Conservation (phyloP, 2,888 invertebrate species). For the Dyspetes luteomarginatus region DNA sequence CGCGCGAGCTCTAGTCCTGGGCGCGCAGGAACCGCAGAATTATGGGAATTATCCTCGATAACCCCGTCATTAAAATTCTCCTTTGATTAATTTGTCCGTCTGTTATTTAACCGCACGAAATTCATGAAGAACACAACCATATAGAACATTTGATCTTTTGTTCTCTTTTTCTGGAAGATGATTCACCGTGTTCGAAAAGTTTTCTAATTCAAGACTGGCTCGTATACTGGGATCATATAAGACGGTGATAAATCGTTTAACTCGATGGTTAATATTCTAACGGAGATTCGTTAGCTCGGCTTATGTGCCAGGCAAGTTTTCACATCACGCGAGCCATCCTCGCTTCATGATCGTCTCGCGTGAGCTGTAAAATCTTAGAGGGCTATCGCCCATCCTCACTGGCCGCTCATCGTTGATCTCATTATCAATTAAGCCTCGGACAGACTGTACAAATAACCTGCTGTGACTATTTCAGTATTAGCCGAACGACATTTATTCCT, state of each 20-base stretch:
- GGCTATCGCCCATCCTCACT: too few species aligned
- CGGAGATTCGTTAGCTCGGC: slow-evolving; percentile 25
- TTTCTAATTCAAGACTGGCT: slow-evolving; percentile 60
- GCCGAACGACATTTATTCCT: slow-evolving; percentile 46
- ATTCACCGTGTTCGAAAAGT: slow-evolving; percentile 1
- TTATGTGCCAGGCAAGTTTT: slow-evolving; percentile 61
- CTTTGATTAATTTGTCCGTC: slow-evolving; percentile 76
- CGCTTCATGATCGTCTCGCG: slow-evolving; percentile 34
- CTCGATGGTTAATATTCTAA: slow-evolving; percentile 71
- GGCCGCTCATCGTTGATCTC: slow-evolving; percentile 1
- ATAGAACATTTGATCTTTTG: too few species aligned
- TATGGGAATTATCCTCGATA: slow-evolving; percentile 75
- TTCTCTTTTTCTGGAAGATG: slow-evolving; percentile 11
- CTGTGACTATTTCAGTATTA: slow-evolving; percentile 42
- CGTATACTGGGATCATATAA: too few species aligned
- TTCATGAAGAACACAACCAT: neutral
- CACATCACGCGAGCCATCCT: slow-evolving; percentile 49
- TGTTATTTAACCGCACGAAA: slow-evolving; percentile 65
- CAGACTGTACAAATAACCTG: slow-evolving; percentile 16
- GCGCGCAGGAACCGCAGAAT: slow-evolving; percentile 66
- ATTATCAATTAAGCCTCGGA: slow-evolving; percentile 43
- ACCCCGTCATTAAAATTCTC: slow-evolving; percentile 74
- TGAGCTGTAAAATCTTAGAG: slow-evolving; percentile 46
- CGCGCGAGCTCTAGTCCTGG: slow-evolving; percentile 44
- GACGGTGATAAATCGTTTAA: slow-evolving; percentile 73